A percentile compares a stretch with the other conserved stretches of the same genome.
phyloP scores from a whole-genome alignment of 2,888 invertebrate species.

The Lysandra coridon region DNA sequence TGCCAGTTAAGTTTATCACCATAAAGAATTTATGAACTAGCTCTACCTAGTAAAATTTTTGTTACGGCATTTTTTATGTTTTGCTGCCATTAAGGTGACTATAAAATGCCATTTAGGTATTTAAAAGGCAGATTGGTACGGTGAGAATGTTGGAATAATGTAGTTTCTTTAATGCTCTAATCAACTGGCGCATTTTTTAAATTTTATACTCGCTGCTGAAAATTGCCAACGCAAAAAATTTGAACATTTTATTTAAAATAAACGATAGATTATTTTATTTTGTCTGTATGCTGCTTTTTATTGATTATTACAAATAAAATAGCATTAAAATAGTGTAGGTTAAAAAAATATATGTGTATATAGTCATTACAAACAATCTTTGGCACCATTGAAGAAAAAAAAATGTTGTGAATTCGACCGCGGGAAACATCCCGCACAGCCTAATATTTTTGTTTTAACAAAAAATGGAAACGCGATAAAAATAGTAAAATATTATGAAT shows the following conservation, averaged over 20 bases:
- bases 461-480: not conserved
- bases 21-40: not conserved
- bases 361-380: not conserved
- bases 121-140: not conserved
- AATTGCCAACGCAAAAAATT: not conserved
- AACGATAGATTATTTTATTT: not conserved
- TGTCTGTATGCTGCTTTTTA: not conserved
- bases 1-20: constrained; percentile 19
- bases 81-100: not conserved
- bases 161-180: not conserved
- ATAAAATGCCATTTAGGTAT: not conserved
- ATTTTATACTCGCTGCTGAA: not conserved
- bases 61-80: not conserved
- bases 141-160: not conserved
- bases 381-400: not conserved
- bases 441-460: not conserved
- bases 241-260: not conserved
- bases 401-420: not conserved
- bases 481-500: not conserved
- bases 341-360: constrained; percentile 5
- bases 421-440: not conserved
- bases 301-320: not conserved
- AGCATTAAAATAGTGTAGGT: constrained; percentile 1
- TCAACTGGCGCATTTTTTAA: constrained; percentile 2
- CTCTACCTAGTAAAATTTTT: not conserved